These are phyloP conservation scores for Pseudomyrmex dendroicus DNA, from an alignment of 1,140 invertebrate species.

Conservation along the genomic window DNA sequence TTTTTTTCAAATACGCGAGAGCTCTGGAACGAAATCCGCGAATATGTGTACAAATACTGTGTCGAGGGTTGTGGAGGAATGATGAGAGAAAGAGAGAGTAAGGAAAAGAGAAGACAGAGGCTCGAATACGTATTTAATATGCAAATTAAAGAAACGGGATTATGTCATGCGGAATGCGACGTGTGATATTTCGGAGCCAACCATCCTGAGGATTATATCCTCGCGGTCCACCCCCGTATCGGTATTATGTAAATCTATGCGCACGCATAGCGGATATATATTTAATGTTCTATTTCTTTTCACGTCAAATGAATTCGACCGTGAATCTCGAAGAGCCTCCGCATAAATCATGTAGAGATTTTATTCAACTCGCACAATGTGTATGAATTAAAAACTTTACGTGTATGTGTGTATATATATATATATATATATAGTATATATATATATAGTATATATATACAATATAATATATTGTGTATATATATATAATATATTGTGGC, in stretches of 20 bases:
- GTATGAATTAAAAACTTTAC: background rate
- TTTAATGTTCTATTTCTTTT: conserved; percentile 66
- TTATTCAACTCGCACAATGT: background rate
- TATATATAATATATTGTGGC: background rate
- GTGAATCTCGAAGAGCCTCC: conserved; percentile 9
- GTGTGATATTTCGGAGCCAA: conserved; percentile 70
- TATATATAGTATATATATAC: background rate
- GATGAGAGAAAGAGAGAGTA: conserved; percentile 29
- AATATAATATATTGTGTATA: background rate
- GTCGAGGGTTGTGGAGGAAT: conserved; percentile 58
- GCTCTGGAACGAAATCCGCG: conserved; percentile 66
- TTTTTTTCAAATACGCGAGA: conserved; percentile 29
- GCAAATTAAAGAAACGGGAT: conserved; percentile 78
- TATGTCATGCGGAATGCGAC: conserved; percentile 66
- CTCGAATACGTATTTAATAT: conserved; percentile 76
- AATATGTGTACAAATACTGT: conserved; percentile 69
- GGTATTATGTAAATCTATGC: conserved; percentile 71
- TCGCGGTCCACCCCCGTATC: conserved; percentile 68
- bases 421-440: background rate
- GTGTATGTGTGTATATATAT: background rate
- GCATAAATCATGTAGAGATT: background rate
- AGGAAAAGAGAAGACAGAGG: conserved; percentile 28
- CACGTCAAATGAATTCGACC: background rate
- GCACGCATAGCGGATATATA: conserved; percentile 38
- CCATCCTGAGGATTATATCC: conserved; percentile 70